phyloP scores from a whole-genome alignment of 2,797 vertebrate species.

The Tangara arthus region DNA sequence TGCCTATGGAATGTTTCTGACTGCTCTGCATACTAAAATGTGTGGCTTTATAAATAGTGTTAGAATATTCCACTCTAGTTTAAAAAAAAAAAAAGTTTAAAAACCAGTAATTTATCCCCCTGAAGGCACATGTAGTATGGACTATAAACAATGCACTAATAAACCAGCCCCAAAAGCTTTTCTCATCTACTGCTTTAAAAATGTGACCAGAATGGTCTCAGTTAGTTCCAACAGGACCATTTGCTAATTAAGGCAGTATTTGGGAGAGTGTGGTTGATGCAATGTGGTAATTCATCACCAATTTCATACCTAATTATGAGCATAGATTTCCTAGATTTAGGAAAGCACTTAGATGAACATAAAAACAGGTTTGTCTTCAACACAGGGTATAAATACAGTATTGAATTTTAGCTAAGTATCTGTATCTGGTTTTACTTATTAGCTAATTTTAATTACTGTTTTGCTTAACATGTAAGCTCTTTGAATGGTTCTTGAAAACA shows the following conservation, averaged over 20 bases:
- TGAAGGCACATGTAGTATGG: neutral
- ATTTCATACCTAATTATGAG: neutral
- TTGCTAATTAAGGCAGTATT: neutral
- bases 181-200: neutral
- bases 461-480: neutral
- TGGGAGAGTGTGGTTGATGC: neutral
- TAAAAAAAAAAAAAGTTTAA: neutral
- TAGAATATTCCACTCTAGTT: neutral
- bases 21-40: constrained; percentile 50
- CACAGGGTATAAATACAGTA: neutral
- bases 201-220: neutral
- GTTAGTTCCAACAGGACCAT: neutral
- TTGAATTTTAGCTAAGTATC: neutral
- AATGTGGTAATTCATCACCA: neutral
- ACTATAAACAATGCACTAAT: neutral
- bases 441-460: neutral
- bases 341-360: neutral
- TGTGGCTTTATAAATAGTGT: constrained; percentile 54
- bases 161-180: neutral
- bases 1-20: constrained; percentile 63
- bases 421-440: neutral
- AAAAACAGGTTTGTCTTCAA: neutral
- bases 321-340: neutral
- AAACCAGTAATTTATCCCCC: neutral
- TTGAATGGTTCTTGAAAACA: neutral